phyloP scores from a whole-genome alignment of 2,797 vertebrate species.

The Gymnoscopelus braueri region DNA sequence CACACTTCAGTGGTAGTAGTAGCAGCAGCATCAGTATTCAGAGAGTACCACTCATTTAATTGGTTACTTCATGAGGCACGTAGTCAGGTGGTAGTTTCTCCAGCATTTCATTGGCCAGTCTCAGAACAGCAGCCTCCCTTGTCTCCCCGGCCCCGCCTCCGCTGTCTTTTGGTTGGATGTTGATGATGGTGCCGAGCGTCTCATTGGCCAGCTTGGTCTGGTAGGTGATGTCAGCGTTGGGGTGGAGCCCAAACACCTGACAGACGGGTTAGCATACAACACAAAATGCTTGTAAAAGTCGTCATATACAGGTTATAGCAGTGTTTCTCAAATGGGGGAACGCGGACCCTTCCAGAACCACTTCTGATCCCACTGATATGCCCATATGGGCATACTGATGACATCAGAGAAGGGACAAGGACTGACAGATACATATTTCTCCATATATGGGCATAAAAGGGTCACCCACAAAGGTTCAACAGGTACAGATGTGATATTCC shows the following conservation, averaged over 20 bases:
- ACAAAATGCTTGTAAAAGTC: too few species aligned
- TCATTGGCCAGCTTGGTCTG: slow-evolving; percentile 88
- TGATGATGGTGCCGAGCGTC: slow-evolving; percentile 83
- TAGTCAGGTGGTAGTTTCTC: slow-evolving; percentile 88
- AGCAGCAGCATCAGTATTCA: too few species aligned
- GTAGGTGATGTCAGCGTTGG: slow-evolving; percentile 88
- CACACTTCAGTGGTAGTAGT: neutral
- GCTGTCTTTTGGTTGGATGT: slow-evolving; percentile 88
- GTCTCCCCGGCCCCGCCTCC: slow-evolving; percentile 81
- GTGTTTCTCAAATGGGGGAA: too few species aligned
- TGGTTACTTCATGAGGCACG: slow-evolving; percentile 79
- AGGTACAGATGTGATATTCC: too few species aligned
- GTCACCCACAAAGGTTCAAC: too few species aligned
- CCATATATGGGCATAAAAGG: too few species aligned
- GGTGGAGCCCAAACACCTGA: slow-evolving; percentile 89
- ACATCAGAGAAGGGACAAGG: too few species aligned
- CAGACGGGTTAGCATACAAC: neutral
- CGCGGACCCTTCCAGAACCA: too few species aligned
- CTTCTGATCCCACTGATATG: too few species aligned
- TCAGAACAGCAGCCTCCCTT: slow-evolving; percentile 81
- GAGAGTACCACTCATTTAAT: neutral
- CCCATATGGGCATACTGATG: too few species aligned
- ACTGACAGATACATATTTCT: too few species aligned
- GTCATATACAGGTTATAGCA: too few species aligned
- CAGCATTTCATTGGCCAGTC: slow-evolving; percentile 85